These are phyloP conservation scores for Drosophila fuyamai DNA, from an alignment of 1,140 invertebrate genomes.

Conservation along the genomic window DNA sequence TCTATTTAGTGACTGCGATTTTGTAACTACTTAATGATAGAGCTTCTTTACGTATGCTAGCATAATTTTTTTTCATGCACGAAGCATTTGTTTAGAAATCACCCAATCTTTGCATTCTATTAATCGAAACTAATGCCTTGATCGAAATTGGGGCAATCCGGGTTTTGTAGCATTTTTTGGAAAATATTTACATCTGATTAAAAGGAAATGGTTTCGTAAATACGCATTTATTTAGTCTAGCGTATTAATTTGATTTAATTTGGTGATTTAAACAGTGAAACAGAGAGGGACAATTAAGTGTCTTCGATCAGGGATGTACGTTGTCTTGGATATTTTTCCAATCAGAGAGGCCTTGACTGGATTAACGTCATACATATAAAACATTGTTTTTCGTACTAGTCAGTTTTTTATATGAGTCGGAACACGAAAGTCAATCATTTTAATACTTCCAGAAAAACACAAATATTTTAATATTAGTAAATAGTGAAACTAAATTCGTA, in stretches of 20 bases:
- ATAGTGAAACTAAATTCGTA: slow-evolving; percentile 17
- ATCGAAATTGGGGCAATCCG: slow-evolving; percentile 1
- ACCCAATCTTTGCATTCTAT: no score
- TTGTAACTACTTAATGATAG: not conserved
- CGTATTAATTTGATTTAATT: slow-evolving; percentile 33
- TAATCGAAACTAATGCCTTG: not conserved
- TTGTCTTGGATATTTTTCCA: not conserved
- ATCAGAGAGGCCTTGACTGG: not conserved
- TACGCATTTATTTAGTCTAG: slow-evolving; percentile 6
- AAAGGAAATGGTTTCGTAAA: slow-evolving; percentile 15
- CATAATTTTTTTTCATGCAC: not conserved
- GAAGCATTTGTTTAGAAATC: no score
- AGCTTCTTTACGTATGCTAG: slow-evolving; percentile 9
- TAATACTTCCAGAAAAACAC: not conserved
- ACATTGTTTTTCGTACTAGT: not conserved
- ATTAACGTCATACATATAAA: not conserved
- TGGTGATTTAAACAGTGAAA: slow-evolving; percentile 5
- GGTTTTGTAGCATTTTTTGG: slow-evolving; percentile 8
- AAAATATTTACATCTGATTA: slow-evolving; percentile 25
- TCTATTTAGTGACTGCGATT: not conserved
- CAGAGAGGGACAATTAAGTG: not conserved
- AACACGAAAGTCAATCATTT: not conserved
- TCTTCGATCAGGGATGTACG: slow-evolving; percentile 1
- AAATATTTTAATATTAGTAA: not conserved
- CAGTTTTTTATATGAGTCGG: not conserved